phyloP scores from a whole-genome alignment of 2,888 invertebrate species.

The Suillia variegata region DNA sequence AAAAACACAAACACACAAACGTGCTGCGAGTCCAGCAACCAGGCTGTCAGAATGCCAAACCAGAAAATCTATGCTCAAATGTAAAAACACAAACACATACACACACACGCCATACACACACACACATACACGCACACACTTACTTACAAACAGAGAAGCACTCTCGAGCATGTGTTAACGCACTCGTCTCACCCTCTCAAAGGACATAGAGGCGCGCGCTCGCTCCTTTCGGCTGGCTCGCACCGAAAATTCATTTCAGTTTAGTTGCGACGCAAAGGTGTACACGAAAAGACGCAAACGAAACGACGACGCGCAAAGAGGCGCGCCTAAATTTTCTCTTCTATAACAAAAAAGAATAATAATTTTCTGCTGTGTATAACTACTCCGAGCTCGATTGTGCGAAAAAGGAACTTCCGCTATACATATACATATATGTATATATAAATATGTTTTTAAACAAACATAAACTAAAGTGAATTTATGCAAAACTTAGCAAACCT shows the following conservation, averaged over 20 bases:
- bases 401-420: no score
- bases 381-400: no score
- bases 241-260: not conserved
- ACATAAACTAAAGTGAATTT: no score
- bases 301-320: not conserved
- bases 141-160: no score
- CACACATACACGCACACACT: no score
- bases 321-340: not conserved
- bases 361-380: no score
- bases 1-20: not conserved
- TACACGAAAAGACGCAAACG: constrained; percentile 11
- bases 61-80: no score
- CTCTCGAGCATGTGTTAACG: no score
- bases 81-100: constrained; percentile 14
- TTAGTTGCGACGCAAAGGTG: constrained; percentile 21
- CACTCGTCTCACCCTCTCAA: not conserved
- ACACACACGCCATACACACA: no score
- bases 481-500: no score
- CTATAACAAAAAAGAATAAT: no score
- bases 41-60: not conserved
- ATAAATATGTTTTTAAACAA: no score
- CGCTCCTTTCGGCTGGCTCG: not conserved
- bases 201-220: not conserved
- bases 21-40: not conserved
- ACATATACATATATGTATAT: not conserved